These are phyloP conservation scores for Drosophila acutilabella DNA, from an alignment of 2,888 invertebrate genomes.

Conservation along the genomic window DNA sequence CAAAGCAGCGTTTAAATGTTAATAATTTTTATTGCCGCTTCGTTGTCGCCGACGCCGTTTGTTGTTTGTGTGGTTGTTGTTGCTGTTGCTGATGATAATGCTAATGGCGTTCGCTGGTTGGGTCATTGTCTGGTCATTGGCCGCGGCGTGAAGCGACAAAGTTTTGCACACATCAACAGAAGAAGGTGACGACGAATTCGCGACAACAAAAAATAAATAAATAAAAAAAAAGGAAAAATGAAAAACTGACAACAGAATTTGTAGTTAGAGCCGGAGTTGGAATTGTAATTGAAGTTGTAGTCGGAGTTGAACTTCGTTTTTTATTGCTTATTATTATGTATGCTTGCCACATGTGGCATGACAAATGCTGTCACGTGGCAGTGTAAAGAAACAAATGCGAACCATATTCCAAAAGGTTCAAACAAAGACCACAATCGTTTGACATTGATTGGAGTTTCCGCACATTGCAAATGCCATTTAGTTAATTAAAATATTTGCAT, in stretches of 20 bases:
- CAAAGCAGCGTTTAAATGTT: constrained; percentile 79
- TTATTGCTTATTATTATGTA: constrained; percentile 37
- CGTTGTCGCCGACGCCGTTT: constrained; percentile 55
- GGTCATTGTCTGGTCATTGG: constrained; percentile 82
- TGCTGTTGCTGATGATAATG: constrained; percentile 69
- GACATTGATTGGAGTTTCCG: constrained; percentile 74
- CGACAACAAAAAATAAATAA: constrained; percentile 3
- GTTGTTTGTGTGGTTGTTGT: constrained; percentile 34
- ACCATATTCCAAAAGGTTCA: constrained; percentile 31
- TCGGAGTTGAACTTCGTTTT: constrained; percentile 19
- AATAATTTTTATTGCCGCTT: constrained; percentile 77
- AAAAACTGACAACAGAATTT: constrained; percentile 17
- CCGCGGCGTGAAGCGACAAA: constrained; percentile 65
- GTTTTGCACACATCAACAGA: constrained; percentile 73
- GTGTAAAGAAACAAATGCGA: constrained; percentile 19
- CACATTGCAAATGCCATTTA: constrained; percentile 55
- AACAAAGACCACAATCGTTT: constrained; percentile 33
- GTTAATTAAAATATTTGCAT: constrained; percentile 69
- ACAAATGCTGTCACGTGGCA: constrained; percentile 32
- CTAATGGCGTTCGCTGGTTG: constrained; percentile 79
- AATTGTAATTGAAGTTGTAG: constrained; percentile 9
- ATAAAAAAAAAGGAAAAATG: not conserved
- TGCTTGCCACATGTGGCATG: constrained; percentile 56
- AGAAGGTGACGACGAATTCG: constrained; percentile 54
- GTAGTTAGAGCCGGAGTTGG: not conserved